Base-by-base conservation (phyloP, 2,113 vertebrate genomes). In the Cygnus atratus region DNA sequence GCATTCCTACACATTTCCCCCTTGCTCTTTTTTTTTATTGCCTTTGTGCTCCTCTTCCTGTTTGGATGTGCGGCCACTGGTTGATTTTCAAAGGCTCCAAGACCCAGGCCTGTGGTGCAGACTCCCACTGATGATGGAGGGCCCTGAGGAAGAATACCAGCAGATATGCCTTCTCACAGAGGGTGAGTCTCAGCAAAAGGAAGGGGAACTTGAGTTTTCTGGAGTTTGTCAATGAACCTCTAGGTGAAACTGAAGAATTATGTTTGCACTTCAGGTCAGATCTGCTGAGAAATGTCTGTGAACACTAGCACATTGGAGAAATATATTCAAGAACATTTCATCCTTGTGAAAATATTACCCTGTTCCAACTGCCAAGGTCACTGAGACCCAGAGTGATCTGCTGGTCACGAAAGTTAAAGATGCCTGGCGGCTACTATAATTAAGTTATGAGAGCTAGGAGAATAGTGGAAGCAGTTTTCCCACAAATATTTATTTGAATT, bases 401-500 rank as follows among this genome's bases (percentile, higher is more conserved):
- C 82, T 92, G 92, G 95, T 95, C 94, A 92, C 6, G 9, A 88
- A 96, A 96, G 89, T 77, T 92, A 95, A 96, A 95, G 89, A 96
- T 91, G 94, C 94, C 91, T 97, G 89, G 89, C 52, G 10, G 95
- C 88, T 92, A 89, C 91, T 91, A 91, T 91, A 96, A 95, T 96
- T 95, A 94, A 97, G 90, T 96, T 95, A 96, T 79, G 91, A 96
- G 77, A 1, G 2, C 80, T 94, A 95, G 55, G 90, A 96, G 92
- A 88, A 87, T 87, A 92, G 66, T 68, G 86, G 80, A 93, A 96
- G 74, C 46, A 78, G 54, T 90, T 95, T 96, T 84, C 93, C 92
- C 88, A 95, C 95, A 96, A 96, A 96, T 92, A 97, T 93, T 92
- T 94, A 81, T 95, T 91, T 93, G 95, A 92, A 94, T 96, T 90